A percentile compares a stretch with the other conserved stretches of the same genome.
Evolutionary conservation across 30 jellyfish, hydroid and myxozoan genomes (phyloP).

Genomic region (Rhopilema esculentum): DNA sequence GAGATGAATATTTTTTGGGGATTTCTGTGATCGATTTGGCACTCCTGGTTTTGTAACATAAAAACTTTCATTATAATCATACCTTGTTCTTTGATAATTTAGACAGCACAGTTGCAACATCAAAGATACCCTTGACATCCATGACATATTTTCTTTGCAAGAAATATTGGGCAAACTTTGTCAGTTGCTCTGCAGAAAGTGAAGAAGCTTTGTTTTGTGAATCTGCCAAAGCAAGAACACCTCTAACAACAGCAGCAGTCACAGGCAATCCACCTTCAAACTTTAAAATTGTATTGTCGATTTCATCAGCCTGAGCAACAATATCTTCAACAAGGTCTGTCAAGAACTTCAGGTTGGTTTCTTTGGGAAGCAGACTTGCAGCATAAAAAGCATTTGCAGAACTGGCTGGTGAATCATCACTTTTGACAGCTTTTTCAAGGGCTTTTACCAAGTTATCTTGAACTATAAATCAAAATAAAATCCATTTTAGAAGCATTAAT

Average conservation of each 20-base stretch:
- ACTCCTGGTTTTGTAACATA: background rate
- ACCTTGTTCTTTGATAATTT: conserved; percentile 81
- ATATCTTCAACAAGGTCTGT: conserved; percentile 91
- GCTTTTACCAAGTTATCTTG: conserved; percentile 48
- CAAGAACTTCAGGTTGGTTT: conserved; percentile 58
- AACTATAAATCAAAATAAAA: conserved; percentile 8
- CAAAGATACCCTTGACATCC: conserved; percentile 73
- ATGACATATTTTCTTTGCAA: conserved; percentile 85
- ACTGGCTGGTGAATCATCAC: conserved; percentile 92
- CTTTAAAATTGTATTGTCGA: conserved; percentile 79
- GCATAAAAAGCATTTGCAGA: conserved; percentile 87
- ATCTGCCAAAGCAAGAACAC: conserved; percentile 74
- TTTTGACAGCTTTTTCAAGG: conserved; percentile 67
- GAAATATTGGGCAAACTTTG: conserved; percentile 88
- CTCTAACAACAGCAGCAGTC: conserved; percentile 79
- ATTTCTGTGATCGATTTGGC: background rate
- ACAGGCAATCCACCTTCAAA: conserved; percentile 92
- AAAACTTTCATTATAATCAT: background rate
- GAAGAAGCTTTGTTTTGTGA: conserved; percentile 73
- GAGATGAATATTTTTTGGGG: too few relatives aligned
- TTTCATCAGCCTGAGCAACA: conserved; percentile 97
- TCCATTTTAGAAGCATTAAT: background rate
- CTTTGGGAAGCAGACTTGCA: conserved; percentile 88
- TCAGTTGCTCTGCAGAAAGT: conserved; percentile 73
- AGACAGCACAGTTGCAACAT: conserved; percentile 64